Evolutionary conservation across 2,113 vertebrate species (phyloP).

Genomic region (Pardalotus punctatus): DNA sequence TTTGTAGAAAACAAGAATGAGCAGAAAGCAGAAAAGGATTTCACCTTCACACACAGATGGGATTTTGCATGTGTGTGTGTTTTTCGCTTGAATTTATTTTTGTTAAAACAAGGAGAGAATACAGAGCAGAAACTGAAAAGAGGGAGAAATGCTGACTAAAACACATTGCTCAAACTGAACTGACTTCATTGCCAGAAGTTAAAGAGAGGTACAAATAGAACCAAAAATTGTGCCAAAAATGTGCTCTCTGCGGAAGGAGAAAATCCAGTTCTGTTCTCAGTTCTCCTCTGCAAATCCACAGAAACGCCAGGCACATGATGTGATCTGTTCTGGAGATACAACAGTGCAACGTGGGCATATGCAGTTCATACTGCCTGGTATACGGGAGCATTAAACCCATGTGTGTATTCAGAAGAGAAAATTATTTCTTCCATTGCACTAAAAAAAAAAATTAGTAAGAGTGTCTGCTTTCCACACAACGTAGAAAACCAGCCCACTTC

Average conservation of each 20-base stretch:
- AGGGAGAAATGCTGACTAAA: not conserved
- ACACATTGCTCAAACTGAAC: not conserved
- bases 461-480: not conserved
- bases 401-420: not conserved
- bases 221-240: not conserved
- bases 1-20: not conserved
- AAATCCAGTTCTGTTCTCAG: not conserved
- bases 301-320: not conserved
- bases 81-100: not conserved
- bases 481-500: not conserved
- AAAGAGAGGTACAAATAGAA: not conserved
- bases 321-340: not conserved
- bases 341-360: not conserved
- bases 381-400: rapidly evolving
- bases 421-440: not conserved
- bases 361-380: not conserved
- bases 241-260: not conserved
- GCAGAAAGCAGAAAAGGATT: not conserved
- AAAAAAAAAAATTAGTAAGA: not conserved
- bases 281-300: not conserved
- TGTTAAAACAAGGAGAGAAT: not conserved
- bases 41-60: not conserved
- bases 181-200: not conserved
- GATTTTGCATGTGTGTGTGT: not conserved
- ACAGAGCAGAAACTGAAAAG: not conserved